phyloP scores from a whole-genome alignment of 1,140 invertebrate species.

The Lysiphlebus fabarum region DNA sequence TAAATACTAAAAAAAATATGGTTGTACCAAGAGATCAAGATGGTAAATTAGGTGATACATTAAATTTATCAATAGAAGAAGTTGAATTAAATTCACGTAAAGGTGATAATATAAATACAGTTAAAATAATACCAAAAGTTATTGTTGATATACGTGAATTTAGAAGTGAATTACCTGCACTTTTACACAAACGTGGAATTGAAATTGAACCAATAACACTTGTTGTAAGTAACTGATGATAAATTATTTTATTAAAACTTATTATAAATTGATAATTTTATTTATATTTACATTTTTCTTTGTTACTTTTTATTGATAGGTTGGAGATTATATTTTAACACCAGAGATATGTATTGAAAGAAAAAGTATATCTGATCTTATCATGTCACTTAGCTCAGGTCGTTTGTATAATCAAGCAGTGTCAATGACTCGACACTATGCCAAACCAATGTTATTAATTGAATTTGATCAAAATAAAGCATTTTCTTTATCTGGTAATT shows the following conservation, averaged over 20 bases:
- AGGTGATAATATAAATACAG: slow-evolving; percentile 55
- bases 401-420: slow-evolving; percentile 92
- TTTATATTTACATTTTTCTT: slow-evolving; percentile 19
- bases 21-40: slow-evolving; percentile 89
- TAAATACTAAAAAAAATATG: slow-evolving; percentile 88
- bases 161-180: slow-evolving; percentile 89
- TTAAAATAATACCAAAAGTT: slow-evolving; percentile 60
- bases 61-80: slow-evolving; percentile 55
- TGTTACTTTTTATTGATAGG: slow-evolving; percentile 57
- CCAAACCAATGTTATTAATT: slow-evolving; percentile 88
- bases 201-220: slow-evolving; percentile 91
- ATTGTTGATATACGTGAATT: slow-evolving; percentile 99
- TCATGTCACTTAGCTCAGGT: slow-evolving; percentile 92
- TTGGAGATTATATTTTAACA: slow-evolving; percentile 97
- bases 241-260: slow-evolving; percentile 1
- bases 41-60: slow-evolving; percentile 71
- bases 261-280: neutral
- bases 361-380: slow-evolving; percentile 96
- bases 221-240: slow-evolving; percentile 58
- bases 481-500: slow-evolving; percentile 79
- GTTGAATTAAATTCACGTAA: slow-evolving; percentile 60
- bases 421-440: slow-evolving; percentile 85
- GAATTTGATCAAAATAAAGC: slow-evolving; percentile 95
- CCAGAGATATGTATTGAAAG: slow-evolving; percentile 95
- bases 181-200: slow-evolving; percentile 90